Evolutionary conservation across 2,797 vertebrate species (phyloP), one percentile per base, ranked within the genome.

Genomic region (Cottoperca gobio): DNA sequence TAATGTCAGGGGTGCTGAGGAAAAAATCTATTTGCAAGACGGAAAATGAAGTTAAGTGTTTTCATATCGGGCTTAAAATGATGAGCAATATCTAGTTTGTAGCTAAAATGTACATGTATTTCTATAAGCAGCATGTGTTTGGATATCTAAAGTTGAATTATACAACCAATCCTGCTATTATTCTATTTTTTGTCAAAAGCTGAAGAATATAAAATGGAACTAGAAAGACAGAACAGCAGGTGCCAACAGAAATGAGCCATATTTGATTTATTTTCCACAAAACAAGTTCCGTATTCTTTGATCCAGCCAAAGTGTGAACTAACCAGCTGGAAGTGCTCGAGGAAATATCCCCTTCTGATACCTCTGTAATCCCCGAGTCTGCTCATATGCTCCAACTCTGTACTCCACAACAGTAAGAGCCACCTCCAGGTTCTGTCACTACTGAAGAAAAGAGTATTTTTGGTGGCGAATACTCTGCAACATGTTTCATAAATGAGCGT

Each of bases 241-340:
- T 68, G 23, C 61, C 48, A 63, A 62, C 19, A 40, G 26, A 37
- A 71, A 23, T 9, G 28, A 79, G 72, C 72, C 67, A 48, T 71
- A 50, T 80, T 82, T 71, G 8, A 69, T 79, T 81, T 58, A 49
- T 82, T 84, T 73, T 60, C 35, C 37, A 75, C 31, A 66, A 71
- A 67, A 58, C 48, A 79, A 55, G 4, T 35, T 84, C 77, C 68
- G 35, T 80, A 79, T 78, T 81, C 63, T 77, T 67, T 33, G 85
- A 86, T 88, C 78, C 66, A 63, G 46, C 43, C 46, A 60, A 49
- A 78, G 55, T 9, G 52, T 24, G 65, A 64, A 6, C 21, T 12
- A 66, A 78, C 86, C 87, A 89, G 73, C 76, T 87, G 87, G 79
- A 78, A 74, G 40, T 78, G 74, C 57, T 8, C n/a, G 35, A 65